Evolutionary conservation across 2,113 vertebrate species (phyloP).

Genomic region (Dicrurus megarhynchus): DNA sequence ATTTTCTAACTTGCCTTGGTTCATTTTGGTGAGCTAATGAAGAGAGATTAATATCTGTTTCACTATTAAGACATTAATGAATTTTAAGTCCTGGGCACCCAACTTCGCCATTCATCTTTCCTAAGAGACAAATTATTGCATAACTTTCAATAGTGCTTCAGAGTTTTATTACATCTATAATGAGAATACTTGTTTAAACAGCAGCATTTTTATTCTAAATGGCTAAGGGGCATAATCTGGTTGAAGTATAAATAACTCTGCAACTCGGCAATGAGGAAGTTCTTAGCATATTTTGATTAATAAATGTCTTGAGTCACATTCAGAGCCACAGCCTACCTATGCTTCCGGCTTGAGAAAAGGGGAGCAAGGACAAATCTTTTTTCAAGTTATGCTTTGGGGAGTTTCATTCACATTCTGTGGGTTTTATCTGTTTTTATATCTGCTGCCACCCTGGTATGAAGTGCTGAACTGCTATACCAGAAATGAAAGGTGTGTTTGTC

Average conservation of each 20-base stretch:
- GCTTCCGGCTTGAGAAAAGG: background rate
- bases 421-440: background rate
- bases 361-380: background rate
- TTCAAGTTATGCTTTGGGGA: background rate
- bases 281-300: constrained; percentile 3
- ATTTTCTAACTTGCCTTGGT: constrained; percentile 52
- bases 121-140: constrained; percentile 87
- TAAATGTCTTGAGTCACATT: background rate
- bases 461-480: background rate
- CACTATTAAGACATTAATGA: constrained; percentile 89
- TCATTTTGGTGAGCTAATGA: constrained; percentile 67
- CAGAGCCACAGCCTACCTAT: background rate
- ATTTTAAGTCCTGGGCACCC: constrained; percentile 75
- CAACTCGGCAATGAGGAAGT: background rate
- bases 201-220: constrained; percentile 50
- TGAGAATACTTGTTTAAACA: constrained; percentile 69
- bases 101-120: constrained; percentile 81
- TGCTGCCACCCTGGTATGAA: background rate
- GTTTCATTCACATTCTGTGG: background rate
- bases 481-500: background rate
- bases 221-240: background rate
- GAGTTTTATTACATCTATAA: constrained; percentile 75
- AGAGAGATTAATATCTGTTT: constrained; percentile 70
- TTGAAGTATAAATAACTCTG: constrained; percentile 44
- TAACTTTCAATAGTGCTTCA: constrained; percentile 84